phyloP scores from a whole-genome alignment of 2,888 invertebrate genomes.

The Drosophila atroscutellata region DNA sequence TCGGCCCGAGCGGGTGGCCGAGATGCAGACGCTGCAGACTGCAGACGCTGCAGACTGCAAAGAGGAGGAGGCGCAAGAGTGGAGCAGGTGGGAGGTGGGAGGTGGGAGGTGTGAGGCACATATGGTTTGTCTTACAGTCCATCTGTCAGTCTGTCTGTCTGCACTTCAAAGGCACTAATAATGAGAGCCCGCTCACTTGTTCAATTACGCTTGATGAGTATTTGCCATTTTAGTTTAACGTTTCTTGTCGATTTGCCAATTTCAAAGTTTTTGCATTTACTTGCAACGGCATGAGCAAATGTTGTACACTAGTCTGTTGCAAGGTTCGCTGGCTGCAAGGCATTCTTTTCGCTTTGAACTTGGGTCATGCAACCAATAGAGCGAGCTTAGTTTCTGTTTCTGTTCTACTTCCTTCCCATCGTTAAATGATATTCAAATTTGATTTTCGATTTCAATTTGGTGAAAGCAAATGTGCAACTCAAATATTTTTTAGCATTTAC shows the following conservation, averaged over 20 bases:
- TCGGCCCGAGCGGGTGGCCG: conserved; percentile 64
- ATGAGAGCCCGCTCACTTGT: conserved; percentile 24
- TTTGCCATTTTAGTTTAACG: conserved; percentile 44
- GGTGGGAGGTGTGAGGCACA: conserved; percentile 1
- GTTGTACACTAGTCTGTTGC: conserved; percentile 21
- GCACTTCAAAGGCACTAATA: conserved; percentile 53
- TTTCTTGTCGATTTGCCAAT: conserved; percentile 54
- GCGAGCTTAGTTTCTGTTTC: conserved; percentile 11
- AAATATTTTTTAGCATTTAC: neutral
- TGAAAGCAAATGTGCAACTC: no score
- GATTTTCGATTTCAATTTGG: neutral
- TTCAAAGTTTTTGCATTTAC: conserved; percentile 30
- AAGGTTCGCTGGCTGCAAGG: conserved; percentile 34
- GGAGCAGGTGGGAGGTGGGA: neutral
- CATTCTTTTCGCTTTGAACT: conserved; percentile 54
- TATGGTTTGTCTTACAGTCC: conserved; percentile 12
- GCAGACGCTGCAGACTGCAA: conserved; percentile 19
- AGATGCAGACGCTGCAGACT: conserved; percentile 22
- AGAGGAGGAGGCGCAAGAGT: neutral
- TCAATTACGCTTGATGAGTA: conserved; percentile 36
- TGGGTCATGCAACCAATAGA: conserved; percentile 51
- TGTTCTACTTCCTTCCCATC: neutral
- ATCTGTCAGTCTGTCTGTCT: conserved; percentile 2
- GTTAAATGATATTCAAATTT: neutral
- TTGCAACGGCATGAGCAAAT: conserved; percentile 11